Evolutionary conservation across 2,888 invertebrate genomes (phyloP).

Genomic region (Aporophyla nigra): DNA sequence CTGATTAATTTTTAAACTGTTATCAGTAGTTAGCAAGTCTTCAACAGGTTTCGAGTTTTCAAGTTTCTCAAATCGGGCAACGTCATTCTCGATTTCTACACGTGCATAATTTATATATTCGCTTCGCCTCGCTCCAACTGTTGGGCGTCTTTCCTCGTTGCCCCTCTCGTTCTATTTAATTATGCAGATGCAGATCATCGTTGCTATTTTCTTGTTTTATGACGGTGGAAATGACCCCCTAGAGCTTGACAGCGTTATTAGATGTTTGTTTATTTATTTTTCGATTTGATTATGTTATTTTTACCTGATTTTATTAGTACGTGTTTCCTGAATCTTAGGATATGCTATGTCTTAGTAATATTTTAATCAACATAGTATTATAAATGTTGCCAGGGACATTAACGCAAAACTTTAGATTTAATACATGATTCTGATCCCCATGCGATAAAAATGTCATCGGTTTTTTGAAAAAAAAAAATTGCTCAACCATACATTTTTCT

Average conservation of each 20-base stretch:
- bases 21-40: conserved; percentile 76
- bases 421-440: too few relatives aligned
- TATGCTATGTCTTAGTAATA: background rate
- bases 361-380: too few relatives aligned
- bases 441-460: too few relatives aligned
- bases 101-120: conserved; percentile 86
- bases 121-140: conserved; percentile 57
- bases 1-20: conserved; percentile 56
- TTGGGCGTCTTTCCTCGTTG: conserved; percentile 50
- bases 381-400: too few relatives aligned
- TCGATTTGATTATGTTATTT: conserved; percentile 43
- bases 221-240: conserved; percentile 65
- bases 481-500: too few relatives aligned
- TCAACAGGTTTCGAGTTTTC: conserved; percentile 80
- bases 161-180: conserved; percentile 76
- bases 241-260: conserved; percentile 67
- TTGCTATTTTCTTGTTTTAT: conserved; percentile 77
- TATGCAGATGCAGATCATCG: conserved; percentile 82
- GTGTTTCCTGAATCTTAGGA: background rate
- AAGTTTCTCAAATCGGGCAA: conserved; percentile 75
- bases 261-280: conserved; percentile 57
- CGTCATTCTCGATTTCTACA: conserved; percentile 77
- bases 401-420: too few relatives aligned
- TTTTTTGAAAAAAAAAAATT: too few relatives aligned
- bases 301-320: background rate